phyloP scores from a whole-genome alignment of 2,113 vertebrate species.

The Indicator indicator region DNA sequence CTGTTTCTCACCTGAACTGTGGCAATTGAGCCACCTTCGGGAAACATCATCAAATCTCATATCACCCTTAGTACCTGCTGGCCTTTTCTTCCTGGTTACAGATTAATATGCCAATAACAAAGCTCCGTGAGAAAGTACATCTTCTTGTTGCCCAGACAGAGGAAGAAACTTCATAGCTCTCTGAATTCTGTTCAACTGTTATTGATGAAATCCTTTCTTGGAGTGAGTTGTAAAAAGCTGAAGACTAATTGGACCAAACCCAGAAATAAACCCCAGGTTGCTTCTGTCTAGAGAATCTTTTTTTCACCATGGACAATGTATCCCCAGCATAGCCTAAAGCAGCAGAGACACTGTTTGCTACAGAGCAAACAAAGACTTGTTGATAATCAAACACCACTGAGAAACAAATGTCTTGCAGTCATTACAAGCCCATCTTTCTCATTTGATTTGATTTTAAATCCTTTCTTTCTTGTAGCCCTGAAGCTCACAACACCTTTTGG shows the following conservation, averaged over 20 bases:
- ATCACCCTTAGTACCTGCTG: neutral
- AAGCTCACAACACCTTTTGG: neutral
- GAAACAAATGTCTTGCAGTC: neutral
- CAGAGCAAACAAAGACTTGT: neutral
- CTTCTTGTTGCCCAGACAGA: neutral
- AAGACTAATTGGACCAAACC: neutral
- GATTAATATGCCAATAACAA: neutral
- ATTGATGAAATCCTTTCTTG: neutral
- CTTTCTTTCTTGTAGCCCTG: neutral
- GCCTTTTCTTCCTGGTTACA: neutral
- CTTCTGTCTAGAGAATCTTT: neutral
- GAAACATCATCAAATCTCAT: constrained; percentile 7
- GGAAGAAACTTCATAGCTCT: neutral
- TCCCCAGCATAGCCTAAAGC: neutral
- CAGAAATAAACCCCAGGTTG: neutral
- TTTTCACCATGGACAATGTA: neutral
- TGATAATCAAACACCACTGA: neutral
- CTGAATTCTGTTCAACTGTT: neutral
- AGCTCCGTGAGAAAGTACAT: neutral
- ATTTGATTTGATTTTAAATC: neutral
- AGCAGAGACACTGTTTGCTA: neutral
- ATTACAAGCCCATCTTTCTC: neutral
- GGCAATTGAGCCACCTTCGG: neutral
- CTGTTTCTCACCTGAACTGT: constrained; percentile 20
- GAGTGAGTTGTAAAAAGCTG: neutral